Conservation (phyloP, 2,888 invertebrate species). For the Alloscopus bannaensis region DNA sequence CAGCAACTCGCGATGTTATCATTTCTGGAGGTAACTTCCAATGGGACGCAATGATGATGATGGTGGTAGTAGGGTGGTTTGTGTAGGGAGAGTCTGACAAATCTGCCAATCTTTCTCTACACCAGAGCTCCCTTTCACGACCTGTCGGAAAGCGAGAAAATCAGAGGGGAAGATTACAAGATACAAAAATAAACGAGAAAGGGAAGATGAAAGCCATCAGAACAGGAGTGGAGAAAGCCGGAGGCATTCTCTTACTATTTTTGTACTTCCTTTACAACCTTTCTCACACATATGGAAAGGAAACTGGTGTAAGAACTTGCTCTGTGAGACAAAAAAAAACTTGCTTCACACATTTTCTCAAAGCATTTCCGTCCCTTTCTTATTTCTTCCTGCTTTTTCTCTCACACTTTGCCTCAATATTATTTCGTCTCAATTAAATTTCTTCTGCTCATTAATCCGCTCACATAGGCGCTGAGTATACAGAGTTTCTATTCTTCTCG, state of each 20-base stretch:
- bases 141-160: constrained; percentile 26
- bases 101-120: too few species aligned
- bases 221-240: constrained; percentile 8
- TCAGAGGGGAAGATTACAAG: constrained; percentile 27
- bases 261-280: too few species aligned
- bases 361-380: constrained; percentile 22
- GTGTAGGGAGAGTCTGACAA: too few species aligned
- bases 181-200: constrained; percentile 8
- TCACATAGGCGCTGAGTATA: too few species aligned
- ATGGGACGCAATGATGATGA: too few species aligned
- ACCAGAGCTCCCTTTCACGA: too few species aligned
- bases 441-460: constrained; percentile 32
- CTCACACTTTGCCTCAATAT: constrained; percentile 17
- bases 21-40: too few species aligned
- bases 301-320: neutral
- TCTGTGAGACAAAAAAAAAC: neutral
- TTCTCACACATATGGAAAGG: too few species aligned
- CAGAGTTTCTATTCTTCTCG: too few species aligned
- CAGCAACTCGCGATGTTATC: too few species aligned
- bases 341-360: constrained; percentile 7
- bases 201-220: constrained; percentile 16
- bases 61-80: too few species aligned
- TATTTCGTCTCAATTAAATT: constrained; percentile 38
- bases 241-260: constrained; percentile 8
- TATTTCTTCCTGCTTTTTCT: neutral